Evolutionary conservation across 2,113 vertebrate species (phyloP), one percentile per base, ranked within the genome.

Genomic region (Festucalex cinctus): DNA sequence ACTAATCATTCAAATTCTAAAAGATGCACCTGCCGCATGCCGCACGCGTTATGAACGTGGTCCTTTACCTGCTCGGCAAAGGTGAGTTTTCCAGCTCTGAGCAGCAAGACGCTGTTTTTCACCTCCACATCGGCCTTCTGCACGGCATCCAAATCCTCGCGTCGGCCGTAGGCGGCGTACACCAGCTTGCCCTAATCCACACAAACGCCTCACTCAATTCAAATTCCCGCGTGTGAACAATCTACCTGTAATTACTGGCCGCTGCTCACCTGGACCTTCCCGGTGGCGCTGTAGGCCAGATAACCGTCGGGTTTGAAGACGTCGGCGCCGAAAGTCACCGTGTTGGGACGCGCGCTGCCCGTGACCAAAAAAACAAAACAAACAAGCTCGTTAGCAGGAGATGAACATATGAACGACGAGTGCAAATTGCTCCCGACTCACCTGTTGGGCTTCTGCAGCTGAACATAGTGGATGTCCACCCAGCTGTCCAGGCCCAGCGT

Each of bases 21-120:
- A 2, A 14, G 28, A 7, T 39, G 8, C 37, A 39, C 37, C 37
- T 39, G 7, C 37, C 8, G 6, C 37, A 7, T 39, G n/a, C n/a
- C n/a, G n/a, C n/a, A 9, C 9, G 7, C n/a, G n/a, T n/a, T 3
- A 4, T 44, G 14, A 44, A 17, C 3, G 16, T 44, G 3, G 43
- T 7, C 20, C 3, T 28, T 12, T 17, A 85, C 88, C 95, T 98
- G 94, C 81, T 97, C 91, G 26, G 96, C 93, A 83, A 96, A 92
- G 14, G 89, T 87, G 79, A 97, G 92, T 51, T 89, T 61, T 24
- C 95, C 95, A 65, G 93, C 91, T 83, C 93, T 91, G 9, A 97
- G 83, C 57, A 99, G 88, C 44, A 95, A 49, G 69, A 99, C 79
- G 24, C 84, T 77, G 44, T 74, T 91, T 37, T 73, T 86, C 65